Conservation (phyloP, 1,140 invertebrate genomes). For the Musca vetustissima region DNA sequence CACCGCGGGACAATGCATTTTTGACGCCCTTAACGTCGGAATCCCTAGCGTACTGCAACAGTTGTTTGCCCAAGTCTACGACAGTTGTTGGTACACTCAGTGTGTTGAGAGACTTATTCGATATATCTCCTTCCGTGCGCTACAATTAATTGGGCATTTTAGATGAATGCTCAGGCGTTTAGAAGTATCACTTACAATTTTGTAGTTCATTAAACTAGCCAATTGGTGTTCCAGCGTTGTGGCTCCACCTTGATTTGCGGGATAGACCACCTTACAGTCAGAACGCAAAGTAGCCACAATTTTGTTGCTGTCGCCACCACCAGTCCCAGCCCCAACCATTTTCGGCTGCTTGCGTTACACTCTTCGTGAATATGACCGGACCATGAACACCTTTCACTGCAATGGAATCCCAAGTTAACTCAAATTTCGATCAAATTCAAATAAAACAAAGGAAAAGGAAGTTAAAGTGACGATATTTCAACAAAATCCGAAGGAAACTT, state of each 20-base stretch:
- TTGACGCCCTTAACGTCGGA: constrained; percentile 77
- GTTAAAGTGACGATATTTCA: not conserved
- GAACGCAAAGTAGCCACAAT: constrained; percentile 50
- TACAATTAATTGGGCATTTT: constrained; percentile 22
- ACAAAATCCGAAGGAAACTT: not conserved
- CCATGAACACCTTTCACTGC: not conserved
- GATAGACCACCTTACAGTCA: constrained; percentile 49
- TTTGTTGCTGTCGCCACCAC: constrained; percentile 38
- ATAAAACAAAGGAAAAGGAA: constrained; percentile 22
- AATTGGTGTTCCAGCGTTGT: constrained; percentile 32
- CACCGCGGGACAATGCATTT: constrained; percentile 80
- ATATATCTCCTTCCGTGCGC: constrained; percentile 45
- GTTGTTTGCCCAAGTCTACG: constrained; percentile 67
- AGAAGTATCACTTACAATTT: constrained; percentile 41
- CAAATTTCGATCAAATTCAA: constrained; percentile 10
- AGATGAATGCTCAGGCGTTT: not conserved
- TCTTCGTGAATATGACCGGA: not conserved
- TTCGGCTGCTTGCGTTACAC: not conserved
- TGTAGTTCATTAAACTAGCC: constrained; percentile 44
- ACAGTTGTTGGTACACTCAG: constrained; percentile 38
- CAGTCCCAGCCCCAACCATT: not conserved
- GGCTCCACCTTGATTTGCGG: constrained; percentile 32
- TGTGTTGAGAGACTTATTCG: constrained; percentile 31
- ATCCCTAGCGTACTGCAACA: constrained; percentile 75
- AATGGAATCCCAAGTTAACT: not conserved